These are phyloP conservation scores for Agrotis clavis DNA, from an alignment of 2,888 invertebrate species.

Conservation along the genomic window DNA sequence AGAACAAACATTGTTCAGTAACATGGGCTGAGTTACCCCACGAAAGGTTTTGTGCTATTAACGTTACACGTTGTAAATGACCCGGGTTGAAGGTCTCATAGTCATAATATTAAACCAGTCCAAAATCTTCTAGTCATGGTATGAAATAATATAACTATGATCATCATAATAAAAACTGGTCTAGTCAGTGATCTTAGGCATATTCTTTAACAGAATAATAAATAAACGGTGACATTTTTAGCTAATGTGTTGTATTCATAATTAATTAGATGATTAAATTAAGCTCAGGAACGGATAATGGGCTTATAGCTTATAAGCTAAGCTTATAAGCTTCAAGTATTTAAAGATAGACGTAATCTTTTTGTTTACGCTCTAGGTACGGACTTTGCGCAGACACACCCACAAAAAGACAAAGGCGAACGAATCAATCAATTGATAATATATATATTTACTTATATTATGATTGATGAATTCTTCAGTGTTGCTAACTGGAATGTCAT, in stretches of 20 bases:
- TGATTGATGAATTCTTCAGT: not conserved
- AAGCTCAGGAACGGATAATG: not conserved
- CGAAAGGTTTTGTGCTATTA: no score
- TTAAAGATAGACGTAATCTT: conserved; percentile 16
- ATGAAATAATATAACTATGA: conserved; percentile 17
- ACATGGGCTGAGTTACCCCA: no score
- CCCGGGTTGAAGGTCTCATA: no score
- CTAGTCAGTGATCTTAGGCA: not conserved
- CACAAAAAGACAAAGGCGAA: conserved; percentile 10
- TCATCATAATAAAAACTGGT: conserved; percentile 3
- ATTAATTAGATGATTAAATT: not conserved
- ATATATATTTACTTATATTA: no score
- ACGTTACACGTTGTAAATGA: no score
- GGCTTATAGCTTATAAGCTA: no score
- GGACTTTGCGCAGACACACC: conserved; percentile 28
- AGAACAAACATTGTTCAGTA: no score
- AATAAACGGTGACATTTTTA: conserved; percentile 9
- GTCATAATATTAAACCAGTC: no score
- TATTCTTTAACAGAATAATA: not conserved
- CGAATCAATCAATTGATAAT: not conserved
- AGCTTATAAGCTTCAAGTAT: not conserved
- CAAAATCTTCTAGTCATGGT: not conserved
- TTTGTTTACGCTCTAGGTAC: not conserved
- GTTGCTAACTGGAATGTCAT: not conserved
- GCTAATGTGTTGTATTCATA: conserved; percentile 24